Evolutionary conservation across 2,797 vertebrate species (phyloP).

Genomic region (Falco novaeseelandiae): DNA sequence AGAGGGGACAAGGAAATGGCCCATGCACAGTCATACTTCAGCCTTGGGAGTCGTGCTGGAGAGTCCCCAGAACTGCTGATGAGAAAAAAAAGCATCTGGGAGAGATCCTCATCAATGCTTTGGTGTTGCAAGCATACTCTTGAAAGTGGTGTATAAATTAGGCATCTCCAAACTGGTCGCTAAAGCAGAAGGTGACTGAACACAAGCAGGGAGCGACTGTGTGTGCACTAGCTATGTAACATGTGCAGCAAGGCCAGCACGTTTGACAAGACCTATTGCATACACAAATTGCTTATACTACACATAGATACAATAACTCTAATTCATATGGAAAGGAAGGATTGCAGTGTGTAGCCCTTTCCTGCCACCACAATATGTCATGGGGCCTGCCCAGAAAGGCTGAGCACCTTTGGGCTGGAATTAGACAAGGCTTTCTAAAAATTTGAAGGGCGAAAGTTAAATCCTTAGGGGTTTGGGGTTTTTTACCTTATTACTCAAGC

Average conservation of each 20-base stretch:
- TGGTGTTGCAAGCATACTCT: not conserved
- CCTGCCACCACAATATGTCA: not conserved
- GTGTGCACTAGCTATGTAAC: not conserved
- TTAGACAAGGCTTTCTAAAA: not conserved
- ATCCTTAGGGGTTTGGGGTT: not conserved
- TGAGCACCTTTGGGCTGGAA: not conserved
- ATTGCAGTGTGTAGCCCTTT: not conserved
- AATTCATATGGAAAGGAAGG: not conserved
- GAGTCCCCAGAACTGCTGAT: not conserved
- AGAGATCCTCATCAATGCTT: not conserved
- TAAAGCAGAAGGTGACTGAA: not conserved
- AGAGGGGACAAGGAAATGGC: not conserved
- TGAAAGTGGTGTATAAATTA: not conserved
- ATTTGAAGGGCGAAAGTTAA: not conserved
- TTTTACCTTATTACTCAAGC: not conserved
- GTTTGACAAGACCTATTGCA: not conserved
- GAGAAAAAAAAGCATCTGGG: not conserved
- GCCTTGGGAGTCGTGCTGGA: not conserved
- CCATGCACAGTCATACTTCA: not conserved
- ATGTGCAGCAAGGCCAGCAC: rapidly evolving
- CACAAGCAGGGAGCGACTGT: not conserved
- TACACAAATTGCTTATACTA: not conserved
- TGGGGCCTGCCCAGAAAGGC: not conserved
- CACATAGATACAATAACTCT: not conserved
- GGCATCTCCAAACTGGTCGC: not conserved